Evolutionary conservation across 1,140 invertebrate genomes (phyloP), one percentile per base, ranked within the genome.

Genomic region (Wasmannia auropunctata): DNA sequence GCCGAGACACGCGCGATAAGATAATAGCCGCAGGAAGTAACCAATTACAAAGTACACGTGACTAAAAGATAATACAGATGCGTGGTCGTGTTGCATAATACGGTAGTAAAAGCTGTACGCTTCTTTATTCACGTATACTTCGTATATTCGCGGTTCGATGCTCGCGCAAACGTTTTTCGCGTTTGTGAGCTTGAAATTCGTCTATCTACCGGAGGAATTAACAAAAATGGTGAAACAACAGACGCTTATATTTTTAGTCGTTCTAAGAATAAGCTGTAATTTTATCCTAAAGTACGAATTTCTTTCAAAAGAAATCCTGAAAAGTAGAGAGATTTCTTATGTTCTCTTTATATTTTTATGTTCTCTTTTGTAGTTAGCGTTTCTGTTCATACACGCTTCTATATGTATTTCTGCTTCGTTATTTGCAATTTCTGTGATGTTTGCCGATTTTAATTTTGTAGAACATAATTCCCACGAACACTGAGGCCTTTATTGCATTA

Each of bases 31-130:
- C 37, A 43, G 58, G 58, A 77, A 77, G 6, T 46, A 37, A 46
- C 37, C 19, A 63, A 77, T 77, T 62, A 63, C 16, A 58, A 75
- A 63, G 25, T n/a, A 46, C 25, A 63, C 40, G 58, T 69, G 46
- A 80, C 22, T 54, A 19, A 56, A 67, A 37, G 43, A 80, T 58
- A 67, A 80, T 65, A 69, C n/a, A 40, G 22, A 80, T 69, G 19
- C 63, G 77, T 40, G 31, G 34, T 43, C 49, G 22, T 56, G 63
- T 69, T 79, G 34, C 37, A 46, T 43, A 72, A 83, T 58, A 31
- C 31, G 54, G 10, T 69, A 69, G 22, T 80, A 80, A 80, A 69
- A 54, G 22, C 31, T 51, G 22, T 11, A 74, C 7, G 10, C 10
- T 75, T 58, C 16, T 75, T 75, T 58, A 58, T 58, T 58, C 34